phyloP scores from a whole-genome alignment of 1,140 invertebrate genomes.

The Pectinophora gossypiella region DNA sequence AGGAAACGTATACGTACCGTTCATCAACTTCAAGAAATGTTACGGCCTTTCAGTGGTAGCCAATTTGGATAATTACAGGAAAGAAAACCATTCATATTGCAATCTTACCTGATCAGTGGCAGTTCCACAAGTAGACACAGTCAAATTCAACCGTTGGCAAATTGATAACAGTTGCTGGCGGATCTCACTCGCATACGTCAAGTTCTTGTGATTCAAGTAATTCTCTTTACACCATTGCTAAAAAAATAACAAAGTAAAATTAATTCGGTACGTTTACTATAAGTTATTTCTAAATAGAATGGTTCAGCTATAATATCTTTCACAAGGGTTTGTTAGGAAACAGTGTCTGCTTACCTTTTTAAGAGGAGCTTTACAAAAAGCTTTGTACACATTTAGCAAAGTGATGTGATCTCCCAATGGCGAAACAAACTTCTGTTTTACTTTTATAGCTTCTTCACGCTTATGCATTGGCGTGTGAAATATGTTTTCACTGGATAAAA shows the following conservation, averaged over 20 bases:
- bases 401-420: conserved; percentile 95
- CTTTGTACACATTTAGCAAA: conserved; percentile 91
- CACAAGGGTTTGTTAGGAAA: background rate
- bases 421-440: conserved; percentile 89
- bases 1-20: too few relatives aligned
- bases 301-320: background rate
- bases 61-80: too few relatives aligned
- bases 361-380: conserved; percentile 82
- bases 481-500: conserved; percentile 79
- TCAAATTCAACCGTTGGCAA: conserved; percentile 82
- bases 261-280: too few relatives aligned
- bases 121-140: conserved; percentile 83
- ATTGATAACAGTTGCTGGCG: conserved; percentile 88
- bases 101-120: conserved; percentile 79
- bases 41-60: too few relatives aligned
- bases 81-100: too few relatives aligned
- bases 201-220: conserved; percentile 90
- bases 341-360: conserved; percentile 79
- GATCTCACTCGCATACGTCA: conserved; percentile 88
- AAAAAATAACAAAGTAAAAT: conserved; percentile 41
- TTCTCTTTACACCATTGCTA: conserved; percentile 94
- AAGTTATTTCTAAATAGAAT: conserved; percentile 9
- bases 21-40: too few relatives aligned
- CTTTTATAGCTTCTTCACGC: conserved; percentile 80
- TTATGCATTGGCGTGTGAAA: conserved; percentile 77